Percentiles rank a stretch among this genome's conserved stretches.
Conservation (phyloP, 2,113 vertebrate genomes). For the Dipodomys spectabilis region DNA sequence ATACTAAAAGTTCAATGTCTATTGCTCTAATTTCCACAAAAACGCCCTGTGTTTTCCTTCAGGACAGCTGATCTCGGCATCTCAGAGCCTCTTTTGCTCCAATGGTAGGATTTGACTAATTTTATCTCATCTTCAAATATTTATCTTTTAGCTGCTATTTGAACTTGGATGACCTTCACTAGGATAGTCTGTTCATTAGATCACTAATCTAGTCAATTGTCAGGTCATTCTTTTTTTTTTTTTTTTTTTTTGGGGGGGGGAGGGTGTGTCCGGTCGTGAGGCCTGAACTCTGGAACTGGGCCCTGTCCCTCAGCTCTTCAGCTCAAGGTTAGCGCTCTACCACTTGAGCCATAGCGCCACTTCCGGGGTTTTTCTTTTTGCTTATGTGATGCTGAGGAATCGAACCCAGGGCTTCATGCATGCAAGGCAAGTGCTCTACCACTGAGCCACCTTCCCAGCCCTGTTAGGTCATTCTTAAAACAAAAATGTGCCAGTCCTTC, state of each 20-base stretch:
- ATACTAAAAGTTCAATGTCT: neutral
- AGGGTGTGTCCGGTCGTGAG: too few species aligned
- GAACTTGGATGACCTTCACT: neutral
- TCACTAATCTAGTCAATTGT: neutral
- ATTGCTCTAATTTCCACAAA: neutral
- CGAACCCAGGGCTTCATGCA: too few species aligned
- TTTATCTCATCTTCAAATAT: constrained; percentile 42
- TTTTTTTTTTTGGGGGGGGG: neutral
- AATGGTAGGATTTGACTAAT: neutral
- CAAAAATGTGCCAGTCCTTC: neutral
- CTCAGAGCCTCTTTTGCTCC: neutral
- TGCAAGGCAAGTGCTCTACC: too few species aligned
- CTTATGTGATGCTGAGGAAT: too few species aligned
- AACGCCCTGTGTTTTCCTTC: neutral
- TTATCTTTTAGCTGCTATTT: neutral
- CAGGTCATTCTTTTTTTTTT: neutral
- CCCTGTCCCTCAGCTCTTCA: too few species aligned
- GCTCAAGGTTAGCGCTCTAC: too few species aligned
- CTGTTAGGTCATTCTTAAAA: neutral
- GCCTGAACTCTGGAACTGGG: too few species aligned
- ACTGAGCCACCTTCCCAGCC: too few species aligned
- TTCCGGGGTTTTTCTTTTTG: too few species aligned
- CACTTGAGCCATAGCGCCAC: too few species aligned
- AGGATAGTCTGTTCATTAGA: too few species aligned
- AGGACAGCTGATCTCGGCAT: neutral